Evolutionary conservation across 2,113 vertebrate genomes (phyloP).

Genomic region (Bufo gargarizans): DNA sequence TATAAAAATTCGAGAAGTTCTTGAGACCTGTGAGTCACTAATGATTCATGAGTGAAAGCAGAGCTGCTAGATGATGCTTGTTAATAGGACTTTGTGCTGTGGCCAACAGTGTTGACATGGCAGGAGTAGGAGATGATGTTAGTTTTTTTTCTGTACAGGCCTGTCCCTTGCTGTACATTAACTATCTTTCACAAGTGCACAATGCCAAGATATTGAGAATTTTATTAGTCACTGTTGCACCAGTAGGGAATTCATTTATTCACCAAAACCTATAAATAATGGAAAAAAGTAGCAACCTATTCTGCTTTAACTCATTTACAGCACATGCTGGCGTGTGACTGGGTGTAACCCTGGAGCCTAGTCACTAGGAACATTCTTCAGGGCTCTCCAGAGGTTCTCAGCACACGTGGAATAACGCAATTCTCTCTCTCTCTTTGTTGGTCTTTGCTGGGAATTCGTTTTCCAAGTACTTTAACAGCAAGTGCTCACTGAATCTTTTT

Average conservation of each 20-base stretch:
- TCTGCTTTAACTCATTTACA: constrained; percentile 22
- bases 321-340: constrained; percentile 35
- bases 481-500: constrained; percentile 11
- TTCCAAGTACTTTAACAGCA: constrained; percentile 36
- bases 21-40: background rate
- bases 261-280: constrained; percentile 21
- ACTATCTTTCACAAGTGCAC: background rate
- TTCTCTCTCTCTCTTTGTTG: constrained; percentile 15
- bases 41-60: constrained; percentile 20
- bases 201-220: background rate
- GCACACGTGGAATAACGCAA: constrained; percentile 26
- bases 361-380: constrained; percentile 45
- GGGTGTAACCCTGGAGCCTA: constrained; percentile 34
- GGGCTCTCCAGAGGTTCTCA: constrained; percentile 13
- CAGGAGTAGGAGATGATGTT: background rate
- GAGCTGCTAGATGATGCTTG: constrained; percentile 24
- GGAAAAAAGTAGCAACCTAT: constrained; percentile 16
- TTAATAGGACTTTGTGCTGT: constrained; percentile 31
- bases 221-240: constrained; percentile 8
- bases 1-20: background rate
- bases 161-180: background rate
- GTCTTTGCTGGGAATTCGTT: constrained; percentile 30
- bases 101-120: background rate
- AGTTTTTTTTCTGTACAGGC: background rate
- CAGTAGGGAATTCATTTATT: background rate